These are phyloP conservation scores for Manis crassicaudata DNA, from an alignment of 2,797 vertebrate species.

Conservation along the genomic window DNA sequence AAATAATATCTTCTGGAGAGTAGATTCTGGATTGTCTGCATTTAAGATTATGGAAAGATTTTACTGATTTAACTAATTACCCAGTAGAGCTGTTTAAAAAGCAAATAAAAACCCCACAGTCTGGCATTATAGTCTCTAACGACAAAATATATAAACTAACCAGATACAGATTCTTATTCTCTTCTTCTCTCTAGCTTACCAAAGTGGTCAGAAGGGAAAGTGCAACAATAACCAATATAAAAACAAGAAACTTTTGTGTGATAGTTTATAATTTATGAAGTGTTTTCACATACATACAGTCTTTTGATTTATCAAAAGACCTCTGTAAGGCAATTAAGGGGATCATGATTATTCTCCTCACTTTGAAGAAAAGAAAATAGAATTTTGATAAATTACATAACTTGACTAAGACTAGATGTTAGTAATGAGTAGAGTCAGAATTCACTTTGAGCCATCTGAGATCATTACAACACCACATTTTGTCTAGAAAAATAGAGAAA, in stretches of 20 bases:
- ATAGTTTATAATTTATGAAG: background rate
- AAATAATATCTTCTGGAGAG: conserved; percentile 10
- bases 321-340: background rate
- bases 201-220: background rate
- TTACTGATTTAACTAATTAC: conserved; percentile 16
- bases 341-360: background rate
- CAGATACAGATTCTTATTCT: background rate
- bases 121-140: background rate
- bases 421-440: background rate
- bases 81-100: background rate
- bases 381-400: background rate
- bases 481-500: background rate
- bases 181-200: background rate
- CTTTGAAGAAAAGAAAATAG: conserved; percentile 16
- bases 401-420: background rate
- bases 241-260: background rate
- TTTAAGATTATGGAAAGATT: background rate
- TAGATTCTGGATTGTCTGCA: background rate
- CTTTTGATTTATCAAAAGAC: background rate
- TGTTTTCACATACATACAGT: background rate
- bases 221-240: background rate
- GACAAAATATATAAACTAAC: conserved; percentile 15
- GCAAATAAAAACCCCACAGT: background rate
- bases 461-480: background rate
- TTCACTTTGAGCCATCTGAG: background rate